phyloP scores from a whole-genome alignment of 2,113 vertebrate genomes.

The Ibidorhyncha struthersii region DNA sequence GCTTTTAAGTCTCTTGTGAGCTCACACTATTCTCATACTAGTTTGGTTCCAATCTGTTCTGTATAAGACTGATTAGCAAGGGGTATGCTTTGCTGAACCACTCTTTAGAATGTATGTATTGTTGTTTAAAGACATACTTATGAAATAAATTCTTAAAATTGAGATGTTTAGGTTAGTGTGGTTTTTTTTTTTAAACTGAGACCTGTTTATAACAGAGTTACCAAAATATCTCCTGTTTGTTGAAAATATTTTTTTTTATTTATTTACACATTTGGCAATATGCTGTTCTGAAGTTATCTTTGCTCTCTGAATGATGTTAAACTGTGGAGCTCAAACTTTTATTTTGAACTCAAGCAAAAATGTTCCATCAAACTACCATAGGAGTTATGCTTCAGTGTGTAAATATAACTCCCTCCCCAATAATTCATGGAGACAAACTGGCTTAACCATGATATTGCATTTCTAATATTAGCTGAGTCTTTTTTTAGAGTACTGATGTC shows the following conservation, averaged over 20 bases:
- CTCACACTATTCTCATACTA: not conserved
- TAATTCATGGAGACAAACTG: not conserved
- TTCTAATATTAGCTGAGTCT: slow-evolving; percentile 24
- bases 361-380: not conserved
- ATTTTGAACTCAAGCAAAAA: not conserved
- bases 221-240: not conserved
- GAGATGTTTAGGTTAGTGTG: not conserved
- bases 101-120: not conserved
- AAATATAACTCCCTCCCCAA: not conserved
- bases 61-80: not conserved
- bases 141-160: not conserved
- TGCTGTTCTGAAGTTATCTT: not conserved
- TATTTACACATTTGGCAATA: not conserved
- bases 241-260: not conserved
- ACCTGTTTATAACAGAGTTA: not conserved
- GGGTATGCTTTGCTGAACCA: not conserved
- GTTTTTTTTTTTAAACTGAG: not conserved
- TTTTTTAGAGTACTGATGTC: not conserved
- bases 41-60: not conserved
- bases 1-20: not conserved
- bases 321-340: not conserved
- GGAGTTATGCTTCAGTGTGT: not conserved
- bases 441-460: not conserved
- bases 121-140: not conserved
- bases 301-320: not conserved